phyloP scores from a whole-genome alignment of 2,113 vertebrate genomes.

The Syngnathus floridae region DNA sequence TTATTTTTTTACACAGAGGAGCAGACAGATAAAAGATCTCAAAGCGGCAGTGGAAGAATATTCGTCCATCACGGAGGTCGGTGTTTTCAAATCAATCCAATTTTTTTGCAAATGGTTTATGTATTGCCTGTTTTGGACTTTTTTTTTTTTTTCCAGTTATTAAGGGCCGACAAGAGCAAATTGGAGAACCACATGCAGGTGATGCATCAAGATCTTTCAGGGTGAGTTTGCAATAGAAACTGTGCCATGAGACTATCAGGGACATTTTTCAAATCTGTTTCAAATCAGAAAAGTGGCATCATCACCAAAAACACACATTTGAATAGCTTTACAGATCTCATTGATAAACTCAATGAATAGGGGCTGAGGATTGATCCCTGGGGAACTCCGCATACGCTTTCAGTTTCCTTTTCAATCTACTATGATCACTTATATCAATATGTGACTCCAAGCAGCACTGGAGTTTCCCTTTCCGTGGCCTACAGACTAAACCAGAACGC shows the following conservation, averaged over 20 bases:
- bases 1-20: conserved; percentile 65
- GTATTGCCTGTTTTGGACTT: background rate
- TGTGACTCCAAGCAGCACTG: conserved; percentile 36
- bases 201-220: conserved; percentile 77
- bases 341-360: too few relatives aligned
- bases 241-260: too few relatives aligned
- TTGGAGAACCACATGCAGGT: conserved; percentile 76
- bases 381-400: too few relatives aligned
- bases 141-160: conserved; percentile 45
- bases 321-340: too few relatives aligned
- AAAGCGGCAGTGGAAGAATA: conserved; percentile 75
- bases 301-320: too few relatives aligned
- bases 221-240: conserved; percentile 61
- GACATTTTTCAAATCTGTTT: too few relatives aligned
- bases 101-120: background rate
- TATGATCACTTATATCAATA: background rate
- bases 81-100: background rate
- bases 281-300: too few relatives aligned
- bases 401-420: too few relatives aligned
- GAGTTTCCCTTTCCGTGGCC: conserved; percentile 61
- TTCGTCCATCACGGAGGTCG: conserved; percentile 78
- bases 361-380: too few relatives aligned
- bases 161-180: conserved; percentile 77
- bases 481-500: conserved; percentile 63
- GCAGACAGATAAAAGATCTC: conserved; percentile 76